These are phyloP conservation scores for Mustela lutreola DNA, from an alignment of 2,113 vertebrate genomes.

Conservation along the genomic window DNA sequence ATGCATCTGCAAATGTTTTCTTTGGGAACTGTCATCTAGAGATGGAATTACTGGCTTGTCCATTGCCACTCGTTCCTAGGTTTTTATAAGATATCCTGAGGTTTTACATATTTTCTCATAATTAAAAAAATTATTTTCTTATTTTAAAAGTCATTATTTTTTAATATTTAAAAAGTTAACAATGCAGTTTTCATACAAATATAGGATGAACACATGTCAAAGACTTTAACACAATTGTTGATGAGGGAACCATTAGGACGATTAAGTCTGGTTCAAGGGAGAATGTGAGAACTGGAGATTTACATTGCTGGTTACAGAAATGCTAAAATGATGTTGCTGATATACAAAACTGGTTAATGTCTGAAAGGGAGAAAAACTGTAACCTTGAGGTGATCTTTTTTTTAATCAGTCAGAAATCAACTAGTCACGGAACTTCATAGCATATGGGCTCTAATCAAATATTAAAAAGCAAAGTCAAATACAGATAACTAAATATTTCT, in stretches of 20 bases:
- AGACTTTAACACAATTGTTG: neutral
- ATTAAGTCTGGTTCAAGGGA: neutral
- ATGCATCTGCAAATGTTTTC: neutral
- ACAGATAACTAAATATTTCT: neutral
- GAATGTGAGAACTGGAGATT: neutral
- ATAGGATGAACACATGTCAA: neutral
- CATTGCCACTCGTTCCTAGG: neutral
- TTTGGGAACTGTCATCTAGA: neutral
- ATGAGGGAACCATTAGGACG: neutral
- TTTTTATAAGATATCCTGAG: neutral
- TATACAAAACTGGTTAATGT: neutral
- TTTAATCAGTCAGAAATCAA: neutral
- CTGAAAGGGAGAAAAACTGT: neutral
- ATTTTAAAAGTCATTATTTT: neutral
- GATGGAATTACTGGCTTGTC: neutral
- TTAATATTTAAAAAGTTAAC: neutral
- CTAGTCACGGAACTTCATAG: neutral
- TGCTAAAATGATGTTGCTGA: neutral
- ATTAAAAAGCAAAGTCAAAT: neutral
- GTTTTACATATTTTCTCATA: neutral
- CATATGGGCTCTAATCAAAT: neutral
- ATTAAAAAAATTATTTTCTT: neutral
- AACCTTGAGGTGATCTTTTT: slow-evolving; percentile 14
- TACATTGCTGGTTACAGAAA: neutral
- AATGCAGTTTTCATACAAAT: neutral